These are phyloP conservation scores for Thaleichthys pacificus DNA, from an alignment of 2,797 vertebrate species.

Conservation along the genomic window DNA sequence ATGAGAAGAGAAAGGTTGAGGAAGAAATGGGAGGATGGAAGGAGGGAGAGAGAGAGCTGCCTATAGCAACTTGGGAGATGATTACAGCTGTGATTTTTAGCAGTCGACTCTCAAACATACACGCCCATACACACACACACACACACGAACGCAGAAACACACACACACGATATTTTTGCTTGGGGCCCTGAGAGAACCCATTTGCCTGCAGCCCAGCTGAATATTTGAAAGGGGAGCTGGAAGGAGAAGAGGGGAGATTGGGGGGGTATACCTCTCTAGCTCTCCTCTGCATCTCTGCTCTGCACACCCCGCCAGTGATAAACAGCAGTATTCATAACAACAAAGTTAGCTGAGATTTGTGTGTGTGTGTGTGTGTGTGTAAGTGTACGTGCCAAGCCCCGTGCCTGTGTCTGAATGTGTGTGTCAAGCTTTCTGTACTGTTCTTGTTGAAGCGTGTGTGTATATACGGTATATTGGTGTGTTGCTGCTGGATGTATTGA, in stretches of 20 bases:
- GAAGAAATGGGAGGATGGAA: not conserved
- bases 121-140: not conserved
- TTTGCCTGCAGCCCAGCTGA: constrained; percentile 5
- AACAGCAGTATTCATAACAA: not conserved
- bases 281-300: not conserved
- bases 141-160: too few species aligned
- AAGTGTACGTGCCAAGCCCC: not conserved
- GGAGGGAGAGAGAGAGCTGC: not conserved
- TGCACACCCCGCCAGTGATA: constrained; percentile 1
- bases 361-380: not conserved
- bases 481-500: not conserved
- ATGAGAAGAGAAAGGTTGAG: not conserved
- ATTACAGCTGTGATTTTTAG: constrained; percentile 18
- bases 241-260: not conserved
- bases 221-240: constrained; percentile 11
- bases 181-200: not conserved
- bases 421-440: too few species aligned
- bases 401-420: not conserved
- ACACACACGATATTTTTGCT: not conserved
- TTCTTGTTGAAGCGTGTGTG: not conserved
- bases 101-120: not conserved
- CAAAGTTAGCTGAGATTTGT: not conserved
- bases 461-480: not conserved
- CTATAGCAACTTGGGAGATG: constrained; percentile 19
- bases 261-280: not conserved